Evolutionary conservation across 37 sponge, comb jelly and placozoan genomes (phyloP), one percentile per base, ranked within the genome.

Genomic region (Ianthella basta): DNA sequence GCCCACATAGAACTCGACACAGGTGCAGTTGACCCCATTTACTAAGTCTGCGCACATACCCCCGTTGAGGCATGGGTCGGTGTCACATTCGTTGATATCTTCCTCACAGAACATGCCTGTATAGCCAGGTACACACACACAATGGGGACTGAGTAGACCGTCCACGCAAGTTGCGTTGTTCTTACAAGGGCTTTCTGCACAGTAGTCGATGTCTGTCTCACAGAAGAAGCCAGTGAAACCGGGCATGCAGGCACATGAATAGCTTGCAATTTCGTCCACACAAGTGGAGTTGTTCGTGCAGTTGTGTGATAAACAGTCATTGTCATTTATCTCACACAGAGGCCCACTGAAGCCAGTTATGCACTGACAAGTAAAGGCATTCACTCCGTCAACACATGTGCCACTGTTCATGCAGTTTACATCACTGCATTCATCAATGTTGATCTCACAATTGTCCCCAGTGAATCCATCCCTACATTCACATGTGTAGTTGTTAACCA

Each of bases 331-430:
- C 72, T 29, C 33, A 34, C 72, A 70, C 20, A 30, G 3, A 10
- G 27, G 4, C 2, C n/a, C 41, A 82, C 34, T 83, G 77, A 78
- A 94, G 56, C 91, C 91, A 29, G 64, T 23, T 18, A 33, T 20
- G 83, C 94, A 94, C 10, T 14, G n/a, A 40, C 91, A 90, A 38
- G 74, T 54, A 67, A 83, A 90, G n/a, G 29, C 27, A n/a, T 34
- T 33, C 16, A 82, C 59, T 29, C 19, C 64, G n/a, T 88, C 83
- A 25, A 80, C 63, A 73, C 88, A 88, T n/a, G 73, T 82, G 27
- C 86, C 86, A 16, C 61, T 75, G 34, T 72, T 83, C 20, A 35
- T n/a, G 33, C 84, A 83, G 15, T 83, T 15, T n/a, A 55, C 54
- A 20, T 60, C 60, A 33, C 60, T 29, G 25, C 65, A 67, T 15